Conservation (phyloP, 2,888 invertebrate species). For the Macrosiphum euphorbiae region DNA sequence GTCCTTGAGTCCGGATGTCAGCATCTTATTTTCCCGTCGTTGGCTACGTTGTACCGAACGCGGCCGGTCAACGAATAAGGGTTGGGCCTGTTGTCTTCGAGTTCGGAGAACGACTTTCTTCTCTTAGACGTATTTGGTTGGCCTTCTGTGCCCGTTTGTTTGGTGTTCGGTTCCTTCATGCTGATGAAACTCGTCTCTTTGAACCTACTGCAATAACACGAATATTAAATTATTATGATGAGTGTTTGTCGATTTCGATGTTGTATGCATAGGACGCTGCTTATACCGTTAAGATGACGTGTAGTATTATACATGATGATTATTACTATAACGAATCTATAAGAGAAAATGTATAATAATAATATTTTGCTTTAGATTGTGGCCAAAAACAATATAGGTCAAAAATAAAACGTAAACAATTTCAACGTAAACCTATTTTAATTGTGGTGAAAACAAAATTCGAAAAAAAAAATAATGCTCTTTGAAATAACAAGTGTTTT, state of each 20-base stretch:
- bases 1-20: slow-evolving; percentile 61
- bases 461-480: neutral
- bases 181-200: slow-evolving; percentile 62
- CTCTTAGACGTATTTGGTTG: neutral
- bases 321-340: neutral
- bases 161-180: slow-evolving; percentile 49
- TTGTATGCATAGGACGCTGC: neutral
- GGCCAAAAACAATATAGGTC: neutral
- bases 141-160: neutral
- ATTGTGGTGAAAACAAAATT: neutral
- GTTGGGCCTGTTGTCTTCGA: slow-evolving; percentile 49
- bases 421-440: neutral
- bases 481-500: neutral
- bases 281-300: neutral
- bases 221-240: neutral
- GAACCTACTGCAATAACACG: slow-evolving; percentile 38
- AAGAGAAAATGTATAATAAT: neutral
- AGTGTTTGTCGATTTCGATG: neutral
- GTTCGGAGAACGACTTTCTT: slow-evolving; percentile 58
- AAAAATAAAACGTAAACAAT: neutral
- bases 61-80: slow-evolving; percentile 31
- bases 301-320: neutral
- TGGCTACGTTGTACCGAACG: slow-evolving; percentile 52
- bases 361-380: neutral
- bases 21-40: slow-evolving; percentile 55